phyloP scores from a whole-genome alignment of 2,113 vertebrate genomes.

The Nibea albiflora region DNA sequence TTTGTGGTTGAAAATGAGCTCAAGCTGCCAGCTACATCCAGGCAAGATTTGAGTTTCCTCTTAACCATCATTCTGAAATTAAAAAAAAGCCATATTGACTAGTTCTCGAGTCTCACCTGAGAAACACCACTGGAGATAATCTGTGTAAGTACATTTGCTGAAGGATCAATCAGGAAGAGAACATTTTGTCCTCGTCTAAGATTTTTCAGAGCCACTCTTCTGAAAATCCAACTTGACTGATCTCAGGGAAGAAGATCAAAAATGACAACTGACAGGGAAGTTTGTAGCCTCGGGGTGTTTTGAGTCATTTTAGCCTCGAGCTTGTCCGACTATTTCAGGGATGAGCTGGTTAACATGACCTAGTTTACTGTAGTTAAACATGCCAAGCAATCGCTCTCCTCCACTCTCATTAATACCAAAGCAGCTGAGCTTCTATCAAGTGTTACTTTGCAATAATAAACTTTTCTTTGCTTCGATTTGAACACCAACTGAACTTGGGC shows the following conservation, averaged over 20 bases:
- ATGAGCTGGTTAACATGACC: constrained; percentile 15
- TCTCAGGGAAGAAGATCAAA: constrained; percentile 3
- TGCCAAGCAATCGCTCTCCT: not conserved
- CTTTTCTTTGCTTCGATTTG: constrained; percentile 1
- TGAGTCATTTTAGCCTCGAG: constrained; percentile 15
- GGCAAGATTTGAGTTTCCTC: not conserved
- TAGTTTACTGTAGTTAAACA: constrained; percentile 18
- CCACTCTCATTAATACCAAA: not conserved
- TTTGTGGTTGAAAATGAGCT: not conserved
- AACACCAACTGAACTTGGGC: not conserved
- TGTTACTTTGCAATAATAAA: not conserved
- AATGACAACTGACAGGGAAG: not conserved
- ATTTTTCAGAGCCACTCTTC: not conserved
- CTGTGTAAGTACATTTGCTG: not conserved
- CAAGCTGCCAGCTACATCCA: not conserved
- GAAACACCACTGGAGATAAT: not conserved
- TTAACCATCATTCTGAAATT: not conserved
- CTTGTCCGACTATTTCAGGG: constrained; percentile 3
- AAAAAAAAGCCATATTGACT: not conserved
- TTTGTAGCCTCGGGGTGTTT: not conserved
- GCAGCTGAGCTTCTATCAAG: not conserved
- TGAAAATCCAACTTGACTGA: not conserved
- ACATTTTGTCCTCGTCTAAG: not conserved
- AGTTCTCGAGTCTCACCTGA: not conserved
- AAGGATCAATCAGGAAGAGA: not conserved